Percentiles rank a stretch among this genome's conserved stretches.
Conservation (phyloP, 2,888 invertebrate genomes). For the Protonemura montana region DNA sequence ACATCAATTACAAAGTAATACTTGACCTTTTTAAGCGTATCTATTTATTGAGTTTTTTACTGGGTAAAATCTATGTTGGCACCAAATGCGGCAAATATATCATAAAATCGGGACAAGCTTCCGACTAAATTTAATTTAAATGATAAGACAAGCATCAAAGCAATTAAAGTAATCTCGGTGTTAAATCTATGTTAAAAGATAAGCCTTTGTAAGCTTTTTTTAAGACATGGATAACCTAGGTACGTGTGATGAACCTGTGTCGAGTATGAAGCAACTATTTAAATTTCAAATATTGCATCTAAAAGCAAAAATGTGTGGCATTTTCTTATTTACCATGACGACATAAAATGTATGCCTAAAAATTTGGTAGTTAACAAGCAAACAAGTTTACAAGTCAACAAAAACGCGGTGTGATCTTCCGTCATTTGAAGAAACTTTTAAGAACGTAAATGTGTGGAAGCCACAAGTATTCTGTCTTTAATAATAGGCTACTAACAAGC, state of each 20-base stretch:
- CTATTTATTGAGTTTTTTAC: no score
- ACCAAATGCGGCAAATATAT: no score
- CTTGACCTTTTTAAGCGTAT: no score
- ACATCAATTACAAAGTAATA: no score
- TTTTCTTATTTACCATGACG: neutral
- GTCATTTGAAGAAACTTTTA: neutral
- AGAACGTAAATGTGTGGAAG: neutral
- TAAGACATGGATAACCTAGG: neutral
- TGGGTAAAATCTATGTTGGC: no score
- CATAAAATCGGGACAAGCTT: no score
- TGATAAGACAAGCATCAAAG: no score
- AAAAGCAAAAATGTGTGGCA: neutral
- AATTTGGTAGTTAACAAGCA: neutral
- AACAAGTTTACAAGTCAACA: neutral
- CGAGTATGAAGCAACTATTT: neutral
- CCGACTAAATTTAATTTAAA: no score
- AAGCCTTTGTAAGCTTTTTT: neutral
- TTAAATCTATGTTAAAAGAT: neutral
- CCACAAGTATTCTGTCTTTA: neutral
- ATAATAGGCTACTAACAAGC: slow-evolving; percentile 5
- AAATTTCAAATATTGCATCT: neutral
- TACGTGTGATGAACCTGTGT: neutral
- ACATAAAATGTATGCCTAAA: neutral
- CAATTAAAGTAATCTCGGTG: neutral
- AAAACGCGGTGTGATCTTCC: neutral